Conservation (phyloP, 2,113 vertebrate species). For the Sarotherodon lohbergeri region DNA sequence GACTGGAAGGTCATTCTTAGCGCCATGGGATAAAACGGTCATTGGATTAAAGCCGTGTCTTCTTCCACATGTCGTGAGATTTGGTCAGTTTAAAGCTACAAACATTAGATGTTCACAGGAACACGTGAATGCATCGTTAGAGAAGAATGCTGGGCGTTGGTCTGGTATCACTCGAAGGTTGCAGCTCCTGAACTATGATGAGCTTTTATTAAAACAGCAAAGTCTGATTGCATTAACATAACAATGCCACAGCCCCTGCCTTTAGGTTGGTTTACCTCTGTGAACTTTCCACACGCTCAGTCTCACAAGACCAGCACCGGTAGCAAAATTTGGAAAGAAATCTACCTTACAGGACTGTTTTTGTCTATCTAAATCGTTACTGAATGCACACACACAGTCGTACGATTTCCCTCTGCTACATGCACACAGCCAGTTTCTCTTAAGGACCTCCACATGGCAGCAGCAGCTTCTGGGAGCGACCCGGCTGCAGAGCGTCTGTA, state of each 20-base stretch:
- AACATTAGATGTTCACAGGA: not conserved
- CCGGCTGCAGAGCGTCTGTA: not conserved
- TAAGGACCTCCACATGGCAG: constrained; percentile 15
- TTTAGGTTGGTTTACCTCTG: not conserved
- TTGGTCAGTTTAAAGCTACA: not conserved
- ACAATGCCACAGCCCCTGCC: not conserved
- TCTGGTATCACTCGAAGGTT: not conserved
- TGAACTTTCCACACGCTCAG: not conserved
- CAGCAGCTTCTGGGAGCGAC: not conserved
- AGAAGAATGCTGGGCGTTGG: not conserved
- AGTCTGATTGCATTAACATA: not conserved
- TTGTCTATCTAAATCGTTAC: not conserved
- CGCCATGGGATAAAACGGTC: accelerated
- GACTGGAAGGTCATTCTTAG: not conserved
- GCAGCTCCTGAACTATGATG: not conserved
- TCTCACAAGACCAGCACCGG: not conserved
- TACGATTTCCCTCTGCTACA: not conserved
- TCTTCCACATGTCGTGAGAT: not conserved
- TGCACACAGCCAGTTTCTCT: not conserved
- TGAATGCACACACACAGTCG: not conserved
- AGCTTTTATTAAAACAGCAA: not conserved
- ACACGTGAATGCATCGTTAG: not conserved
- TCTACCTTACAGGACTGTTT: not conserved
- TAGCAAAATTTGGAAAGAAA: not conserved
- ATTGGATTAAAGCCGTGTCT: not conserved